Evolutionary conservation across 2,797 vertebrate genomes (phyloP).

Genomic region (Streptopelia turtur): DNA sequence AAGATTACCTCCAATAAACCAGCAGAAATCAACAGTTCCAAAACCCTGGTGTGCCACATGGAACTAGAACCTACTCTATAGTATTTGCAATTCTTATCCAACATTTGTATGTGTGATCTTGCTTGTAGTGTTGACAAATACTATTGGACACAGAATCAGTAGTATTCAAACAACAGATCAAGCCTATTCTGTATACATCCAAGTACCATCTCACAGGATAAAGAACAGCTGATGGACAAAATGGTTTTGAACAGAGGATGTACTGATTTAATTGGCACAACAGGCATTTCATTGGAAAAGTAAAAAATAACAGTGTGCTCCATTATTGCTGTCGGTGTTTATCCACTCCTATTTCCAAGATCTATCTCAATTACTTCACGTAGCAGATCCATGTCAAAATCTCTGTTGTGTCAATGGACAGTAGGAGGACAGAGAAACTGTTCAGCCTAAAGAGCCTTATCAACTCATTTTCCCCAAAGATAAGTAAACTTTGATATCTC

Average conservation of each 20-base stretch:
- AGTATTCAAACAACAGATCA: neutral
- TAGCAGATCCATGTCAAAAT: neutral
- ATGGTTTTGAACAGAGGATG: neutral
- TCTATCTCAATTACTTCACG: neutral
- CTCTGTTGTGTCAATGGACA: neutral
- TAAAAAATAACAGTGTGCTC: neutral
- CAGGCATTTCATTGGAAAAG: neutral
- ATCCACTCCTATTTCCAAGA: neutral
- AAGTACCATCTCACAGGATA: neutral
- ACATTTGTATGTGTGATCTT: neutral
- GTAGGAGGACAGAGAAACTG: neutral
- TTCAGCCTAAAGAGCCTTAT: neutral
- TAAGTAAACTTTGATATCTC: neutral
- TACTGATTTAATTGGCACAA: neutral
- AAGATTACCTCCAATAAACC: neutral
- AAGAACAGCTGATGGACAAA: neutral
- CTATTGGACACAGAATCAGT: neutral
- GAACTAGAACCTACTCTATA: neutral
- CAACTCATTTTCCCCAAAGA: neutral
- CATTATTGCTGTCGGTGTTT: neutral
- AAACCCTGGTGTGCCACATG: neutral
- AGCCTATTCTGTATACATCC: neutral
- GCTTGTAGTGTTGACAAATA: neutral
- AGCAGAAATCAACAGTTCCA: neutral
- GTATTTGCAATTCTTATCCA: neutral